Base-by-base conservation (phyloP, 2,113 vertebrate species). In the Callocephalon fimbriatum region DNA sequence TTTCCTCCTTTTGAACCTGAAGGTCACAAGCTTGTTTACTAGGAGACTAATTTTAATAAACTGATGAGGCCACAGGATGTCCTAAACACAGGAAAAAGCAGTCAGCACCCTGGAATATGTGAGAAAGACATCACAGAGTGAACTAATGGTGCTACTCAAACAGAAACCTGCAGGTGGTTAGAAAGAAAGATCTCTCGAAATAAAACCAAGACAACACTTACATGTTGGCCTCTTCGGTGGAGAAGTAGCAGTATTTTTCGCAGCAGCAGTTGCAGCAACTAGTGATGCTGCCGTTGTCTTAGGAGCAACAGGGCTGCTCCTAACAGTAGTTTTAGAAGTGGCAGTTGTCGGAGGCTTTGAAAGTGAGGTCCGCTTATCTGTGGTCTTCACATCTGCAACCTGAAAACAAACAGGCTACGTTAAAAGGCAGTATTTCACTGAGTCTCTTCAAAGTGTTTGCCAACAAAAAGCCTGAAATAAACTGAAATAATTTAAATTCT, bases 161-260 rank as follows among this genome's bases (percentile, higher is more conserved):
- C 7, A 26, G 51, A 8, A 38, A 13, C 37, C 2, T 2, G 35
- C 50, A 40, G 72, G 12, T 35, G 26, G 27, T 19, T 4, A 40
- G 47, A 7, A 12, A 20, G 15, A 29, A 51, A 38, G 29, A 6
- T 6, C 3, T 23, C 13, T 31, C 4, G 13, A 25, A 11, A 20
- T 1, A 21, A 21, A 31, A 2, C 6, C 15, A 10, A 18, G 20
- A 10, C 3, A 9, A 6, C 6, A 97, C 98, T 97, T 84, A 99
- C 99, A 92, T 1, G 97, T 88, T 7, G 99, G 98, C 93, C 97
- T 98, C 93, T 98, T 99, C 45, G 98, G 95, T 6, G 98, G 53
- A 4, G 98, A 59, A 2, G 88, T 15, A 12, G 97, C 51, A 1
- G 96, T 59, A 8, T 35, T 92, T 75, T 96, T 98, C 3, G 44